phyloP scores from a whole-genome alignment of 2,888 invertebrate species.

The Epirrhoe alternata region DNA sequence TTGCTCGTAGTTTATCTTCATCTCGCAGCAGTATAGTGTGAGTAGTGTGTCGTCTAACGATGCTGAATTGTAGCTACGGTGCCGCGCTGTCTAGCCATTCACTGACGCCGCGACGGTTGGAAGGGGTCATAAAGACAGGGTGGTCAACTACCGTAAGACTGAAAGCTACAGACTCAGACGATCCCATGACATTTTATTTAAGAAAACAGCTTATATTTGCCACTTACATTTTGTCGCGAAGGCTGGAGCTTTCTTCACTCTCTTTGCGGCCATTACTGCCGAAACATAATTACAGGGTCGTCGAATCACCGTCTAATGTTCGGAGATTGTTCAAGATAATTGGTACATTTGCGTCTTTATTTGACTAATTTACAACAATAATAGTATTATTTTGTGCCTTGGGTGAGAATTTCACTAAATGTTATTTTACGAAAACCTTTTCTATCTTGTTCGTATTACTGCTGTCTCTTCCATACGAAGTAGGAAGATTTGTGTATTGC shows the following conservation, averaged over 20 bases:
- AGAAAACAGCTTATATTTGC: conserved; percentile 37
- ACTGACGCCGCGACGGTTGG: conserved; percentile 55
- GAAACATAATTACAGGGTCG: conserved; percentile 40
- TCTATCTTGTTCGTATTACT: conserved; percentile 6
- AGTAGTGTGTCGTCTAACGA: conserved; percentile 48
- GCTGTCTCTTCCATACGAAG: conserved; percentile 13
- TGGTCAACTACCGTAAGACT: conserved; percentile 30
- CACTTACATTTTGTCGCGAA: conserved; percentile 37
- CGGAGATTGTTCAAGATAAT: conserved; percentile 38
- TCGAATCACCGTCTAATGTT: conserved; percentile 39
- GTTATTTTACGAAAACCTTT: background rate
- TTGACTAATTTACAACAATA: conserved; percentile 38
- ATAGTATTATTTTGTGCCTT: conserved; percentile 21
- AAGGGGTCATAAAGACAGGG: conserved; percentile 41
- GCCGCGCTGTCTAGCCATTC: conserved; percentile 74
- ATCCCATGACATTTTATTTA: conserved; percentile 28
- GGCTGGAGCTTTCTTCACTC: conserved; percentile 33
- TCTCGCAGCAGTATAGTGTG: conserved; percentile 17
- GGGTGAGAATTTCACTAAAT: conserved; percentile 26
- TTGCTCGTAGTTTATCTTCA: conserved; percentile 12
- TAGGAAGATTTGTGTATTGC: conserved; percentile 23
- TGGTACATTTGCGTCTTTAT: conserved; percentile 32
- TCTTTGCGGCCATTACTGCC: conserved; percentile 35
- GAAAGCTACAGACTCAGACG: conserved; percentile 25
- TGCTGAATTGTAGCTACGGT: conserved; percentile 59